A percentile compares a stretch with the other conserved stretches of the same genome.
phyloP scores from a whole-genome alignment of 2,113 vertebrate species.

The Anseranas semipalmata region DNA sequence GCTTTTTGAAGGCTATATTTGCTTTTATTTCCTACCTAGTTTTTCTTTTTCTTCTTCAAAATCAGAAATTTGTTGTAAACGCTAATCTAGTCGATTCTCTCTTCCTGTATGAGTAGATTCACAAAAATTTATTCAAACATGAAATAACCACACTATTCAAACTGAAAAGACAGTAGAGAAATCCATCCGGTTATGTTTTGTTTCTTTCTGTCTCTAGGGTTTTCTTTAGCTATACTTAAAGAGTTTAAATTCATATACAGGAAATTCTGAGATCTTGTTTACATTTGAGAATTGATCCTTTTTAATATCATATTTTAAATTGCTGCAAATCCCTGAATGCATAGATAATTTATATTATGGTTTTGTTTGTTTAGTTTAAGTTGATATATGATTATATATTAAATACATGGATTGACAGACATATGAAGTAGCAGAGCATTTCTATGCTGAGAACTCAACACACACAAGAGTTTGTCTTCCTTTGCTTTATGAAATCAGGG shows the following conservation, averaged over 20 bases:
- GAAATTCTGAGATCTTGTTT: not conserved
- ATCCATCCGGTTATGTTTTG: not conserved
- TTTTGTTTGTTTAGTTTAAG: not conserved
- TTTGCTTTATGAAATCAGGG: not conserved
- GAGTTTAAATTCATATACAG: not conserved
- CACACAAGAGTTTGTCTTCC: not conserved
- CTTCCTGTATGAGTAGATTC: not conserved
- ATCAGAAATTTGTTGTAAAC: not conserved
- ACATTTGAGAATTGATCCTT: not conserved
- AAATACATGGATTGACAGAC: not conserved
- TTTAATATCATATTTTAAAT: not conserved
- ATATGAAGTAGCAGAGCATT: not conserved
- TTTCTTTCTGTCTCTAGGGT: not conserved
- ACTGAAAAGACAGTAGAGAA: not conserved
- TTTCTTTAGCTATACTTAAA: not conserved
- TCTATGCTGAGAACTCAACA: not conserved
- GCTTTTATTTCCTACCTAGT: not conserved
- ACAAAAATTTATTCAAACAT: not conserved
- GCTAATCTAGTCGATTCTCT: not conserved
- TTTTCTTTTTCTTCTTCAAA: not conserved
- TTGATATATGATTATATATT: not conserved
- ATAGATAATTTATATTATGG: not conserved
- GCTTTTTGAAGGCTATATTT: not conserved
- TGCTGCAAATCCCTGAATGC: not conserved
- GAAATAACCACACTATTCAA: not conserved